Evolutionary conservation across 2,797 vertebrate species (phyloP), one percentile per base, ranked within the genome.

Genomic region (Sebastes itinus): DNA sequence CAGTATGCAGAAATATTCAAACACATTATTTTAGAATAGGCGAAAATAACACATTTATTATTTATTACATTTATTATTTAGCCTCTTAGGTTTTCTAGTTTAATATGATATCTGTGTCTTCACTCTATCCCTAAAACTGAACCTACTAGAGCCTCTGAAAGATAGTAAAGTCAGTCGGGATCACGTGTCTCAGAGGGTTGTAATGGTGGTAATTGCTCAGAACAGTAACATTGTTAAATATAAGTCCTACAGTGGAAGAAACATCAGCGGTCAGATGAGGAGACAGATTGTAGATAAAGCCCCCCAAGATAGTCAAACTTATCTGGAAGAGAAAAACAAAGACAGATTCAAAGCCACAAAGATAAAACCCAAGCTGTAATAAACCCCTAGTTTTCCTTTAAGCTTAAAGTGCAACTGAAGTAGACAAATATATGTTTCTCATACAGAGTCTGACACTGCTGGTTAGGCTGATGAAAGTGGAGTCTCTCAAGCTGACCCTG

Each of bases 401-500:
- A 27, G 4, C 7, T 28, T 13, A 7, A 74, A 62, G 2, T 7
- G 11, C 2, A 18, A 27, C n/a, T 33, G 49, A 20, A 12, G 32
- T 12, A 18, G 3, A 54, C 3, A 60, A 5, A n/a, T 52, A 9
- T n/a, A 25, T 9, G 16, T 18, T 58, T 28, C 11, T 55, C 25
- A 61, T 2, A 18, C 18, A 56, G n/a, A 72, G 55, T 52, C 33
- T 58, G 69, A 63, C 69, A 74, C 13, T 52, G 20, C 54, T 59
- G 27, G 32, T 7, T 10, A 32, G 30, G 33, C 42, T 64, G 77
- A 42, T 69, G 25, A 78, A 73, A 28, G 55, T 33, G 14, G 9
- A 67, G 16, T 66, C 35, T 72, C 18, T 70, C 63, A 56, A 38
- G 28, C 28, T 74, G 63, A 72, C 80, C 71, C n/a, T 16, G 67